Conservation (phyloP, 2,797 vertebrate species). For the Pygocentrus nattereri region DNA sequence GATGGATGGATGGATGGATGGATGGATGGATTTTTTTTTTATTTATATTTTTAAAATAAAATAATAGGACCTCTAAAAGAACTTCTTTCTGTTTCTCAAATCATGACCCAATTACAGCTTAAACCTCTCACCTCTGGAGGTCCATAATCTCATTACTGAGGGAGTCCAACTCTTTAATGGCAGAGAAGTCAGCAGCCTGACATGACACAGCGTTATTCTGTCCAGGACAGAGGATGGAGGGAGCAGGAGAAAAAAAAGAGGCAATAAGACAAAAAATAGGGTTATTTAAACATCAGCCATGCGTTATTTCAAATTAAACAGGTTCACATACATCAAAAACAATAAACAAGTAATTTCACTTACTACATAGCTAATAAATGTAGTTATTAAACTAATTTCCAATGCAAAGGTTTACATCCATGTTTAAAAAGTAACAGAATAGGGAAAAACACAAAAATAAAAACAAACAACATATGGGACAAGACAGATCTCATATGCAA, state of each 20-base stretch:
- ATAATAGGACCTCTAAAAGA: no score
- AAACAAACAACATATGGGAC: conserved; percentile 11
- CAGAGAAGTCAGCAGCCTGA: conserved; percentile 94
- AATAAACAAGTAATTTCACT: background rate
- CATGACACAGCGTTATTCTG: conserved; percentile 82
- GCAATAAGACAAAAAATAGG: background rate
- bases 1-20: no score
- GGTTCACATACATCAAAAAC: background rate
- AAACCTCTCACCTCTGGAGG: conserved; percentile 87
- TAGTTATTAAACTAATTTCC: background rate
- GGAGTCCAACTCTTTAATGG: conserved; percentile 97
- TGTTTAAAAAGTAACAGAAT: background rate
- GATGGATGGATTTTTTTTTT: no score
- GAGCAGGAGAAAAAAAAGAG: background rate
- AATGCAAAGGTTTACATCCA: conserved; percentile 20
- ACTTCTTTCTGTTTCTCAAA: background rate
- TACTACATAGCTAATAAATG: background rate
- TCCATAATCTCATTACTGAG: conserved; percentile 98
- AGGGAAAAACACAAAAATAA: background rate
- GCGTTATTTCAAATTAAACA: background rate
- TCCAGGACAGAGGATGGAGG: conserved; percentile 41
- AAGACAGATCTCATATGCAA: background rate
- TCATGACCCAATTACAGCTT: background rate
- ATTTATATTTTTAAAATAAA: no score
- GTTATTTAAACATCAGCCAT: conserved; percentile 1